A percentile compares a stretch with the other conserved stretches of the same genome.
Evolutionary conservation across 2,888 invertebrate species (phyloP).

Genomic region (Andrena haemorrhoa): DNA sequence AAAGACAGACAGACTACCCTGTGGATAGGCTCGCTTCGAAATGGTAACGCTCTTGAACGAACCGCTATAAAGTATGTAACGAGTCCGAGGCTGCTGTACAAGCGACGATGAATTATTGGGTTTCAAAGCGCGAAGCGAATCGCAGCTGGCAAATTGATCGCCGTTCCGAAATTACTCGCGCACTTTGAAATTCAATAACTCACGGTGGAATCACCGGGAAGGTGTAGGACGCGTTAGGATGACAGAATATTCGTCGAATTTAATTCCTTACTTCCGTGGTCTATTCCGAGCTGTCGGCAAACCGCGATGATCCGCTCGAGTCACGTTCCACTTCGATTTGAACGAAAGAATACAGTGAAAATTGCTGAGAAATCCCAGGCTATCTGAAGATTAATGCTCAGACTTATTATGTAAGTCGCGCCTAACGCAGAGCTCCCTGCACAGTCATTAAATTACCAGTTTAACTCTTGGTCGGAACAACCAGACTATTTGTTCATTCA

Average conservation of each 20-base stretch:
- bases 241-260: conserved; percentile 45
- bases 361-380: background rate
- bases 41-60: background rate
- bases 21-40: background rate
- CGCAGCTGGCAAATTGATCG: conserved; percentile 49
- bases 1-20: background rate
- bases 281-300: background rate
- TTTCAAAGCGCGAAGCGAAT: conserved; percentile 35
- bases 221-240: background rate
- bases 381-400: background rate
- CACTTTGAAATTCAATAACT: conserved; percentile 65
- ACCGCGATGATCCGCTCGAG: background rate
- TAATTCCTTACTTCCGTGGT: conserved; percentile 28
- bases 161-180: conserved; percentile 49
- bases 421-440: background rate
- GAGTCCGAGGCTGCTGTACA: background rate
- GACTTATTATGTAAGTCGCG: background rate
- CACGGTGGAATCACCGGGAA: conserved; percentile 30
- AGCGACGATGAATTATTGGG: conserved; percentile 25
- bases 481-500: conserved; percentile 27
- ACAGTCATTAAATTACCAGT: conserved; percentile 16
- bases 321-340: background rate
- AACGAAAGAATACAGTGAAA: background rate
- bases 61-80: background rate
- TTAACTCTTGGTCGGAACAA: conserved; percentile 2